Base-by-base conservation (phyloP, 2,797 vertebrate genomes). In the Sorex maritimensis region DNA sequence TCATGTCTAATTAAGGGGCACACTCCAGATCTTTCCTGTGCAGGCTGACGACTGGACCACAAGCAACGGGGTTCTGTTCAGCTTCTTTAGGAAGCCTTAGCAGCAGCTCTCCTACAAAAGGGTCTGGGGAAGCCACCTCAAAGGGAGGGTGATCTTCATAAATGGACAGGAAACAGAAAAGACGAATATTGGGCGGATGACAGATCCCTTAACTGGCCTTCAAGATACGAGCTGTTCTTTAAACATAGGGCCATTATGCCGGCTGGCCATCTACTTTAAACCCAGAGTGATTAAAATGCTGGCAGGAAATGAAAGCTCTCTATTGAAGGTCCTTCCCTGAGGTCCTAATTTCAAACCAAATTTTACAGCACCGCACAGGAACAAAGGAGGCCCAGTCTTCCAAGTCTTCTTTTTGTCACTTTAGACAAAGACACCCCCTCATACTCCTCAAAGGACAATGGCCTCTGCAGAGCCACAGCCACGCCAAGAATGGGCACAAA, bases 171-270 rank as follows among this genome's bases (percentile, higher is more conserved):
- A 98, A 98, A 97, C 97, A 97, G 98, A 97, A 97, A 98, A 98
- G 98, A 97, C 97, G 99, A 98, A 99, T 99, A 98, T 98, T 98
- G 98, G 99, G 99, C 98, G 98, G 99, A 99, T 99, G 99, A 99
- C 99, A 99, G 98, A 98, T 99, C 98, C 98, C 98, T 98, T 98
- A 99, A 99, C 99, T 99, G 98, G 98, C 98, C 99, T 99, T 98
- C 98, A 98, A 98, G 99, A 99, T 98, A 98, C 93, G 96, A 98
- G 98, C 97, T 97, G 98, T 98, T 98, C 98, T 98, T 98, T 98
- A 98, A 98, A 99, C 99, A 99, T 98, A 99, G 98, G 98, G 98
- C 98, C 98, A 99, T 99, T 99, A 99, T 99, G 98, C 98, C 97
- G 97, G 97, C 98, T 95, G 97, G 97, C 97, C 98, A 98, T 98